phyloP scores from a whole-genome alignment of 2,888 invertebrate species.

The Limnephilus rhombicus region DNA sequence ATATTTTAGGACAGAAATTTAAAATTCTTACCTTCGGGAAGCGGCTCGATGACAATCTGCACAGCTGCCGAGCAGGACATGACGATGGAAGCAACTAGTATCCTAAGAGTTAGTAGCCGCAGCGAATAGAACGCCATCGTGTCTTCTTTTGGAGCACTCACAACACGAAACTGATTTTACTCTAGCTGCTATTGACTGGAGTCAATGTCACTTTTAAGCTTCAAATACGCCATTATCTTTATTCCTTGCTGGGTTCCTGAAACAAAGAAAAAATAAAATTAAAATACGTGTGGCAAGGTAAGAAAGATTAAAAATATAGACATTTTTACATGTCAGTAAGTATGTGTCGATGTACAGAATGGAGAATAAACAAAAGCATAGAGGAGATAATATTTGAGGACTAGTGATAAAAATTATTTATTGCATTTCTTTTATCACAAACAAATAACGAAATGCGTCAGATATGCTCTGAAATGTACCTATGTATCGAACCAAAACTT shows the following conservation, averaged over 20 bases:
- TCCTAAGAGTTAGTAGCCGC: slow-evolving; percentile 68
- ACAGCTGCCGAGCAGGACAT: slow-evolving; percentile 71
- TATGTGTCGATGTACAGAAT: no score
- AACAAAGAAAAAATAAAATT: slow-evolving; percentile 17
- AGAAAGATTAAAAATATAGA: not conserved
- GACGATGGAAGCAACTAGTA: slow-evolving; percentile 67
- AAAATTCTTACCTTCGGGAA: slow-evolving; percentile 75
- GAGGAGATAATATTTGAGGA: no score
- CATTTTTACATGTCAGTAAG: no score
- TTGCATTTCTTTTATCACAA: no score
- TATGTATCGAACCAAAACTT: no score
- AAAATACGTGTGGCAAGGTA: not conserved
- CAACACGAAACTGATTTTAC: not conserved
- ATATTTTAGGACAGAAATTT: not conserved
- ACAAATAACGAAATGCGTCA: no score
- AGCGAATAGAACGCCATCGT: slow-evolving; percentile 22
- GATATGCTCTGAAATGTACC: no score
- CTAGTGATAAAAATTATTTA: no score
- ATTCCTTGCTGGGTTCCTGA: not conserved
- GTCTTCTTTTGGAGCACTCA: not conserved
- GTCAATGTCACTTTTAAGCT: slow-evolving; percentile 14
- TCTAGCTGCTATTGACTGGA: not conserved
- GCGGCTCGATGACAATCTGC: slow-evolving; percentile 76
- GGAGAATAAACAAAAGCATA: no score
- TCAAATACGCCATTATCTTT: slow-evolving; percentile 25